Conservation (phyloP, 2,888 invertebrate genomes). For the Orchesella flavescens region DNA sequence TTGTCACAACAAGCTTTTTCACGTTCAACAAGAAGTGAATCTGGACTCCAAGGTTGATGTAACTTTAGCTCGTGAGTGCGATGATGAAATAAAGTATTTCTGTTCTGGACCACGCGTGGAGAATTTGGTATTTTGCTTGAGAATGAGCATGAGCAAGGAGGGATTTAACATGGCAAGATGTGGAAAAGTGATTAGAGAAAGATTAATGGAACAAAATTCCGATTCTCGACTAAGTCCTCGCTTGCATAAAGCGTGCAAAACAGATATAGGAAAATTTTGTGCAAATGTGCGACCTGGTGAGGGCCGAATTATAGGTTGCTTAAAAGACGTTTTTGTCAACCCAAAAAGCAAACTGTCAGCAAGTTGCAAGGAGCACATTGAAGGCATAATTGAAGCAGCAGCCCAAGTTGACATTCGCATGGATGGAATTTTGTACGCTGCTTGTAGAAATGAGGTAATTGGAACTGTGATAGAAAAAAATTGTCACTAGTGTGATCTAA, state of each 20-base stretch:
- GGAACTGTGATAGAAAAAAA: background rate
- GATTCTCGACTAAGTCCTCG: conserved; percentile 79
- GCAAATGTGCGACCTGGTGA: conserved; percentile 74
- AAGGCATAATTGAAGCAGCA: conserved; percentile 87
- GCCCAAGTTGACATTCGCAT: conserved; percentile 89
- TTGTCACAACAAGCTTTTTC: conserved; percentile 89
- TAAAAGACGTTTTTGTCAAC: conserved; percentile 67
- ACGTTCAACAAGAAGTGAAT: conserved; percentile 88
- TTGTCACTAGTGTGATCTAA: background rate
- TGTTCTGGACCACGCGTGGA: conserved; percentile 77
- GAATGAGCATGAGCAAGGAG: conserved; percentile 64
- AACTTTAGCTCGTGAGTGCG: conserved; percentile 87
- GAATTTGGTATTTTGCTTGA: conserved; percentile 66
- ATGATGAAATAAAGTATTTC: conserved; percentile 88
- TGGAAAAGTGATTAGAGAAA: conserved; percentile 86
- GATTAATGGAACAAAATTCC: conserved; percentile 91
- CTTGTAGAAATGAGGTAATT: conserved; percentile 82
- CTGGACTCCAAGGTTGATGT: conserved; percentile 85
- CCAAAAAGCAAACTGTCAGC: conserved; percentile 58
- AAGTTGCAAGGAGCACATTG: conserved; percentile 88
- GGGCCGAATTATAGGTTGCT: conserved; percentile 68
- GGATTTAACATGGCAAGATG: conserved; percentile 78
- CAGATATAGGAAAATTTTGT: conserved; percentile 87
- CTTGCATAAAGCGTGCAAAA: conserved; percentile 85
- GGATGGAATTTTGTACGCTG: conserved; percentile 87